Evolutionary conservation across 2,888 invertebrate genomes (phyloP).

Genomic region (Mechanitis messenoides): DNA sequence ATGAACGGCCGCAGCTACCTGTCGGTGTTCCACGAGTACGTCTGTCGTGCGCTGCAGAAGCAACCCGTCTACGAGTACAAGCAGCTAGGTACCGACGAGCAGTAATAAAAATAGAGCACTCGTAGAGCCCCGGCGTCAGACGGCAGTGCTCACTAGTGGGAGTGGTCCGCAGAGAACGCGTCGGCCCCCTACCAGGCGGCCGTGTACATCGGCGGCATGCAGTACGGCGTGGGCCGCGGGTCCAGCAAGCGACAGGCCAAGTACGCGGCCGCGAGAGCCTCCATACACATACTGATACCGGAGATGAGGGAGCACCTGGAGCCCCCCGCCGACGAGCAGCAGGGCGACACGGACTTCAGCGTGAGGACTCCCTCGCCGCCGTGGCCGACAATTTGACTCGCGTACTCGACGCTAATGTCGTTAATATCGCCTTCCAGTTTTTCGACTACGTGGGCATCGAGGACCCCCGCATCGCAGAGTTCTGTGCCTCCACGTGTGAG

Average conservation of each 20-base stretch:
- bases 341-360: conserved; percentile 49
- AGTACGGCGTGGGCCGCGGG: conserved; percentile 95
- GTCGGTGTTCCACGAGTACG: conserved; percentile 97
- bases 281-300: conserved; percentile 93
- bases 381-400: too few relatives aligned
- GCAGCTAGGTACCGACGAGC: conserved; percentile 80
- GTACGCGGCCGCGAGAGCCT: conserved; percentile 92
- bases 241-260: conserved; percentile 98
- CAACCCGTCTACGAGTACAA: conserved; percentile 95
- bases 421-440: conserved; percentile 68
- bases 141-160: too few relatives aligned
- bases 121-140: too few relatives aligned
- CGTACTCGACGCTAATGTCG: too few relatives aligned
- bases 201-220: conserved; percentile 92
- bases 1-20: conserved; percentile 97
- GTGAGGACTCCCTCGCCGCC: conserved; percentile 34
- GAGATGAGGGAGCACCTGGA: conserved; percentile 89
- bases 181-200: conserved; percentile 95
- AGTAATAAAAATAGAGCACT: too few relatives aligned
- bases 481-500: conserved; percentile 97
- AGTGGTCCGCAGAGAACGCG: conserved; percentile 82
- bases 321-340: conserved; percentile 17
- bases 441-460: conserved; percentile 95
- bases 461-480: conserved; percentile 95
- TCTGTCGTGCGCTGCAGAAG: conserved; percentile 94